phyloP scores from a whole-genome alignment of 1,140 invertebrate genomes.

The Metopolophium dirhodum region DNA sequence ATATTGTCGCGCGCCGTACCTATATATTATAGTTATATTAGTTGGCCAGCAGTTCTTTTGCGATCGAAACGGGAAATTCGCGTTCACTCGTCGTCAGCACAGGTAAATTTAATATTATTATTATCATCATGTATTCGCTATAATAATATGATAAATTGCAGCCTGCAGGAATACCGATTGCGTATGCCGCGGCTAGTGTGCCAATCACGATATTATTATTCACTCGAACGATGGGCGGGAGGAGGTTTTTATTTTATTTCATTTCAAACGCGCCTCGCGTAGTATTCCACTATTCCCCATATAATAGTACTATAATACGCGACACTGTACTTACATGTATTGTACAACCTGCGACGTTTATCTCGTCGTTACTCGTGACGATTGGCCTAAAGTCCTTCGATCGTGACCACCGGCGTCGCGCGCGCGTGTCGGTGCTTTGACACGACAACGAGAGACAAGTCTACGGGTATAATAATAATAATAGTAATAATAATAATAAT shows the following conservation, averaged over 20 bases:
- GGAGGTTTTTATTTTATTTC: not conserved
- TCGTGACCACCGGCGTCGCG: conserved; percentile 36
- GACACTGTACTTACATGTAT: too few species aligned
- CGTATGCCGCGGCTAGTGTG: not conserved
- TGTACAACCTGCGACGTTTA: not conserved
- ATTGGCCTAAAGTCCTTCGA: not conserved
- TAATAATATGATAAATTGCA: too few species aligned
- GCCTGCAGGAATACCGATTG: too few species aligned
- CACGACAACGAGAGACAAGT: not conserved
- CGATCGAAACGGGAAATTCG: too few species aligned
- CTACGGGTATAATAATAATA: not conserved
- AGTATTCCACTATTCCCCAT: too few species aligned
- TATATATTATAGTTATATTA: too few species aligned
- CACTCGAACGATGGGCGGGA: not conserved
- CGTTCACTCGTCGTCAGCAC: too few species aligned
- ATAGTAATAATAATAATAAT: conserved; percentile 3
- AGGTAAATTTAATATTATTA: too few species aligned
- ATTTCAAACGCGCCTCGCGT: not conserved
- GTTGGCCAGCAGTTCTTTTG: too few species aligned
- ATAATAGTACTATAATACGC: too few species aligned
- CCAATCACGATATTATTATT: not conserved
- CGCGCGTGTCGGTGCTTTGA: conserved; percentile 28
- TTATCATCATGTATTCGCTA: too few species aligned
- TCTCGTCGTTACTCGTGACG: conserved; percentile 5
- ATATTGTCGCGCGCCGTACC: not conserved